Percentiles rank a stretch among this genome's conserved stretches.
Evolutionary conservation across 2,888 invertebrate genomes (phyloP).

Genomic region (Philopedon plagiatum): DNA sequence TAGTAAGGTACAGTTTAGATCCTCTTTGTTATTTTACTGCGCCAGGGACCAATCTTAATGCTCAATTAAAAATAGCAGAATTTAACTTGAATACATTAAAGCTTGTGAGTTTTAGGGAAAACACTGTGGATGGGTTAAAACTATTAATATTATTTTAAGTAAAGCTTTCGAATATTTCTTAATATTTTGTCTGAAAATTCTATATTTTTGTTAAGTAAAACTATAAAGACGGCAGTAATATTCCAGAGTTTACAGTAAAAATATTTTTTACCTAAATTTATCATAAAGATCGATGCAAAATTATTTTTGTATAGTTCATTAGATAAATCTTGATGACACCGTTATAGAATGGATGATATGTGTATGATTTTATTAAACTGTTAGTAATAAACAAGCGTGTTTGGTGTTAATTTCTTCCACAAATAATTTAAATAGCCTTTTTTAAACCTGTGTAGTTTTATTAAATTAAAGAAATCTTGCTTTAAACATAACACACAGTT

Average conservation of each 20-base stretch:
- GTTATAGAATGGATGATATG: background rate
- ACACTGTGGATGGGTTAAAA: background rate
- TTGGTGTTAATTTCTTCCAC: too few species aligned
- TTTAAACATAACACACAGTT: background rate
- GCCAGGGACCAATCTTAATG: too few species aligned
- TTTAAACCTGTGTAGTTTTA: background rate
- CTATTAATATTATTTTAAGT: background rate
- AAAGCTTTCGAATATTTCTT: background rate
- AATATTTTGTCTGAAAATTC: background rate
- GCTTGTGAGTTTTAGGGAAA: too few species aligned
- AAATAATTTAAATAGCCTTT: background rate
- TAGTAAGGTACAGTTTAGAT: too few species aligned
- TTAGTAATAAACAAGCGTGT: too few species aligned
- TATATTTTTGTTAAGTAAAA: background rate
- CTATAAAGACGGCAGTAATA: too few species aligned
- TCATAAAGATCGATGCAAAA: too few species aligned
- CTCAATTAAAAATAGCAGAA: too few species aligned
- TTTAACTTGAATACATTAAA: too few species aligned
- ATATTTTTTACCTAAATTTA: too few species aligned
- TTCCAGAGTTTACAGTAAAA: too few species aligned
- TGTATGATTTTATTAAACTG: background rate
- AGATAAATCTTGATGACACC: background rate
- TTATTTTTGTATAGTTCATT: background rate
- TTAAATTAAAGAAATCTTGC: background rate
- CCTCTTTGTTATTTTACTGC: too few species aligned